These are phyloP conservation scores for Thalassarche chlororhynchos DNA, from an alignment of 2,113 vertebrate species.

Conservation along the genomic window DNA sequence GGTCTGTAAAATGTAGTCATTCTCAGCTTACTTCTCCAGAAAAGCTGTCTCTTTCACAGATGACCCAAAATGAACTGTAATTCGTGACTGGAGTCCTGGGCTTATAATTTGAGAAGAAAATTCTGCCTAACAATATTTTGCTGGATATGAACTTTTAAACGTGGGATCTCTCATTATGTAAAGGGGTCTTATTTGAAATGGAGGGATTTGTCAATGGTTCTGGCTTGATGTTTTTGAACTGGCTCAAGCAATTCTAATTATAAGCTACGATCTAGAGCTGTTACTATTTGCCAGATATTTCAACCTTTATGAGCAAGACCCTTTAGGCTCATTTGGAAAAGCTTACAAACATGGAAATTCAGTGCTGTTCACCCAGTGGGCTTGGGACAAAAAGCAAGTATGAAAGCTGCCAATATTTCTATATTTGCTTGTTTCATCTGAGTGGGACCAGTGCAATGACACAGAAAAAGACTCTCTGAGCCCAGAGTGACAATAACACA, in stretches of 20 bases:
- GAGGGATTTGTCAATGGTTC: not conserved
- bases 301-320: slow-evolving; percentile 43
- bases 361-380: slow-evolving; percentile 4
- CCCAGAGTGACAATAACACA: slow-evolving; percentile 54
- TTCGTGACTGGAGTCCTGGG: not conserved
- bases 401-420: slow-evolving; percentile 63
- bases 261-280: slow-evolving; percentile 25
- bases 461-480: slow-evolving; percentile 55
- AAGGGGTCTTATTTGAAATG: not conserved
- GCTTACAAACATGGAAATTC: slow-evolving; percentile 41
- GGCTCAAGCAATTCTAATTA: slow-evolving; percentile 32
- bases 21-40: not conserved
- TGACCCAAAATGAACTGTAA: not conserved
- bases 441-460: slow-evolving; percentile 42
- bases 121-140: not conserved
- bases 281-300: slow-evolving; percentile 53
- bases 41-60: not conserved
- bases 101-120: not conserved
- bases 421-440: slow-evolving; percentile 62
- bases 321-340: slow-evolving; percentile 67
- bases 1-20: not conserved
- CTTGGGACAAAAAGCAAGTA: slow-evolving; percentile 17
- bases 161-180: not conserved
- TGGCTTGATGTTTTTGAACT: slow-evolving; percentile 22
- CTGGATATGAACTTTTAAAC: not conserved